Evolutionary conservation across 2,797 vertebrate species (phyloP).

Genomic region (Borostomias antarcticus): DNA sequence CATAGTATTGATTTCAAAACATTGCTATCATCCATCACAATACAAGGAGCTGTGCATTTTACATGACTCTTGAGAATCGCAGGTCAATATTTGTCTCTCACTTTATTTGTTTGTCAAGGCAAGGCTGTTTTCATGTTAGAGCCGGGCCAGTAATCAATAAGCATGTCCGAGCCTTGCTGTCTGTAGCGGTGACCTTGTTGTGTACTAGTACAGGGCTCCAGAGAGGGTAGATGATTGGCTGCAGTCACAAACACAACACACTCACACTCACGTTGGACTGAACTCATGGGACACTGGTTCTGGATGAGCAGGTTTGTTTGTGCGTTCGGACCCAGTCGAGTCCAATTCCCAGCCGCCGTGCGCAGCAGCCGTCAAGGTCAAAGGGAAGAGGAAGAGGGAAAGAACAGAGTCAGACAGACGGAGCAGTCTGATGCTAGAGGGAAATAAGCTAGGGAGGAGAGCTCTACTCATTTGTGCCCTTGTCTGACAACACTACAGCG

Average conservation of each 20-base stretch:
- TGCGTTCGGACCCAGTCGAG: conserved; percentile 29
- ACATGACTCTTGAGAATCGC: conserved; percentile 27
- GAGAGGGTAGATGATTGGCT: conserved; percentile 21
- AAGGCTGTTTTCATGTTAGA: conserved; percentile 28
- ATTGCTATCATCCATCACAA: conserved; percentile 29
- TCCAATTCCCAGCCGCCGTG: conserved; percentile 43
- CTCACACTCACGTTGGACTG: conserved; percentile 24
- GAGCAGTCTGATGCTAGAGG: conserved; percentile 22
- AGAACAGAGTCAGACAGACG: not conserved
- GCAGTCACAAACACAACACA: conserved; percentile 6
- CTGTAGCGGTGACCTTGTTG: conserved; percentile 37
- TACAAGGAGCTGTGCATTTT: conserved; percentile 30
- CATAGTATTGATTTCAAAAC: conserved; percentile 35
- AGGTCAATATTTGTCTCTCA: conserved; percentile 8
- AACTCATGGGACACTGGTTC: conserved; percentile 40
- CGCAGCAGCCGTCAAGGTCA: conserved; percentile 61
- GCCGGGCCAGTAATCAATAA: conserved; percentile 48
- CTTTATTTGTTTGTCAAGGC: not conserved
- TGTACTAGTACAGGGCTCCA: conserved; percentile 7
- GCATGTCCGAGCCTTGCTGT: conserved; percentile 18
- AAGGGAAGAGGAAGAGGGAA: conserved; percentile 19
- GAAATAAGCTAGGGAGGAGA: no score
- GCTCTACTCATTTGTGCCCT: conserved; percentile 13
- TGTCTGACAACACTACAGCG: conserved; percentile 49
- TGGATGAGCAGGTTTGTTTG: conserved; percentile 26